Evolutionary conservation across 2,113 vertebrate genomes (phyloP).

Genomic region (Rhabdornis inornatus): DNA sequence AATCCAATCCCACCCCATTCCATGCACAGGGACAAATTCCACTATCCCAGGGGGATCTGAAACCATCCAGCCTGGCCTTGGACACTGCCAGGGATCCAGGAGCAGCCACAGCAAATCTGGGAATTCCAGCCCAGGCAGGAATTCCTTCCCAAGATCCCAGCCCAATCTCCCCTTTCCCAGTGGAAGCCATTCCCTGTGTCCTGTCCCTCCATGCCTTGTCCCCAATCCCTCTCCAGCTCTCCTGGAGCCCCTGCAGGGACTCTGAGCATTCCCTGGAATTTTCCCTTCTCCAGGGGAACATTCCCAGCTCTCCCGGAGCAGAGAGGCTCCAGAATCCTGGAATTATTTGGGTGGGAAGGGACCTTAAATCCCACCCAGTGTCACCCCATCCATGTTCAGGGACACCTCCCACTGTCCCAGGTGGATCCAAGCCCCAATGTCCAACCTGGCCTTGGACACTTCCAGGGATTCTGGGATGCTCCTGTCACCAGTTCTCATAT

Average conservation of each 20-base stretch:
- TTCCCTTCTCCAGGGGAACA: background rate
- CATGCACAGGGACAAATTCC: background rate
- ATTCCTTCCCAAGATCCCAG: too few species aligned
- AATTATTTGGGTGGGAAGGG: rapidly evolving
- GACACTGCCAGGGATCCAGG: too few species aligned
- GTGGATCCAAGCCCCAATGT: too few species aligned
- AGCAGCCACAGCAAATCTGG: too few species aligned
- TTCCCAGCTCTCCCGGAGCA: background rate
- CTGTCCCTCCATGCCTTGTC: too few species aligned
- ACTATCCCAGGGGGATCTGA: background rate
- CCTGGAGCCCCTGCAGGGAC: background rate
- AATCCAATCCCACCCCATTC: background rate
- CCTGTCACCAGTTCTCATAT: rapidly evolving
- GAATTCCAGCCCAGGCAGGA: too few species aligned
- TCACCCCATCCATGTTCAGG: rapidly evolving
- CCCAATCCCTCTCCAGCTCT: background rate
- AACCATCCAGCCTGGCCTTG: background rate
- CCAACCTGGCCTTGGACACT: background rate
- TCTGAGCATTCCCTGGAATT: background rate
- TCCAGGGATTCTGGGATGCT: background rate
- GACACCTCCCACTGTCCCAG: rapidly evolving
- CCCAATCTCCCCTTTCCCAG: too few species aligned
- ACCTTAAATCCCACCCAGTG: background rate
- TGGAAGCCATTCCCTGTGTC: too few species aligned
- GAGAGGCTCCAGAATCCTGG: background rate